phyloP scores from a whole-genome alignment of 2,888 invertebrate genomes.

The Cataglyphis livida region DNA sequence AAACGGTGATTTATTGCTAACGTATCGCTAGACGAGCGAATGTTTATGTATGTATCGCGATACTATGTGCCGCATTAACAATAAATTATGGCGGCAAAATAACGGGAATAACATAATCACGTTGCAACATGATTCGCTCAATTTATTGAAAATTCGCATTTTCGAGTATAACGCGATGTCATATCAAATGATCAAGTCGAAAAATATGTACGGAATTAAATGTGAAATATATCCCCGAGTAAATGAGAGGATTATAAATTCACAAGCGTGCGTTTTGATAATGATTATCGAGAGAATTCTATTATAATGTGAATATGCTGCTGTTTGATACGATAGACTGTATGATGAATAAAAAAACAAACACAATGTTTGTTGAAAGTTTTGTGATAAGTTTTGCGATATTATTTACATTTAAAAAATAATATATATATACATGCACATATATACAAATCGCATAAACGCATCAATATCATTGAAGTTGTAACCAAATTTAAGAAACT shows the following conservation, averaged over 20 bases:
- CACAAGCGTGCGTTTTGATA: conserved; percentile 7
- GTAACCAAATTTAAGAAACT: neutral
- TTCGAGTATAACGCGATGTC: neutral
- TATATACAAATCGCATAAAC: neutral
- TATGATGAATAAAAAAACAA: neutral
- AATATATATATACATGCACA: neutral
- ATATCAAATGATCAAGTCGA: neutral
- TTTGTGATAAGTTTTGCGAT: neutral
- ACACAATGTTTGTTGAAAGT: neutral
- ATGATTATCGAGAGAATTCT: neutral
- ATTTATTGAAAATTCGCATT: conserved; percentile 24
- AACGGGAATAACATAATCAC: conserved; percentile 34
- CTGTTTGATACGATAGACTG: neutral
- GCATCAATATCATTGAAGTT: neutral
- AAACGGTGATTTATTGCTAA: conserved; percentile 39
- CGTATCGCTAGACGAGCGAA: neutral
- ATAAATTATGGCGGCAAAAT: conserved; percentile 38
- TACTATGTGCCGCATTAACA: conserved; percentile 7
- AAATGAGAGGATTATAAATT: conserved; percentile 35
- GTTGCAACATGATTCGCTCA: neutral
- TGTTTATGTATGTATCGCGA: neutral
- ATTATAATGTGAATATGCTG: conserved; percentile 16
- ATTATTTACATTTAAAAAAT: neutral
- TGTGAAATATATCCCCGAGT: conserved; percentile 18
- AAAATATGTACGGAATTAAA: conserved; percentile 23